phyloP scores from a whole-genome alignment of 2,888 invertebrate genomes.

The Aphidius colemani region DNA sequence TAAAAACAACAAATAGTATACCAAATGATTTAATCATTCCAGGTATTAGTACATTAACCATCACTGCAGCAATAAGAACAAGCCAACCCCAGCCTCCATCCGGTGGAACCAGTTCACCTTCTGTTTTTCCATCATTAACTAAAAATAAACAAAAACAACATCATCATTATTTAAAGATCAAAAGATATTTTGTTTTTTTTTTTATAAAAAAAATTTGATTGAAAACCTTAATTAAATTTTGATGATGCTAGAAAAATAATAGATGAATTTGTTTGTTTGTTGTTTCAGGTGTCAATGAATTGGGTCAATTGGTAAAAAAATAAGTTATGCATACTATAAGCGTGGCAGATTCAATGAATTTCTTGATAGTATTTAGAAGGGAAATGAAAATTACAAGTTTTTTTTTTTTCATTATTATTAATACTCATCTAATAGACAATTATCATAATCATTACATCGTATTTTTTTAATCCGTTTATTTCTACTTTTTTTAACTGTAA shows the following conservation, averaged over 20 bases:
- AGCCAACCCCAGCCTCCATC: constrained; percentile 89
- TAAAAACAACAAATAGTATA: constrained; percentile 80
- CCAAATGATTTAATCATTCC: constrained; percentile 89
- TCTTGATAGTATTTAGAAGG: too few species aligned
- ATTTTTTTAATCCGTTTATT: neutral
- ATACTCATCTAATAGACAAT: too few species aligned
- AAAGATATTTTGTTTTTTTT: neutral
- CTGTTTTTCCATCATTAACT: constrained; percentile 49
- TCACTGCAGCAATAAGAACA: constrained; percentile 71
- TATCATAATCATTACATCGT: neutral
- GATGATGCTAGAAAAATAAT: too few species aligned
- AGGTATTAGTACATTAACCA: constrained; percentile 84
- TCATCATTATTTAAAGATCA: neutral
- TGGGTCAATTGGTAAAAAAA: too few species aligned
- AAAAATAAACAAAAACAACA: constrained; percentile 18
- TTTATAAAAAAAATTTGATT: neutral
- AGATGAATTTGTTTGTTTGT: too few species aligned
- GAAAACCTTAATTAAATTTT: too few species aligned
- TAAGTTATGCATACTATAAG: too few species aligned
- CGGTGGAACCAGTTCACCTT: constrained; percentile 79
- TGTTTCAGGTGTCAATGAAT: too few species aligned
- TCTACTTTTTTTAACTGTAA: neutral
- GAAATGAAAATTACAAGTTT: too few species aligned
- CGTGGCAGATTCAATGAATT: too few species aligned
- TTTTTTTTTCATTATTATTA: too few species aligned